Conservation (phyloP, 2,113 vertebrate species). For the Mystacornis crossleyi region DNA sequence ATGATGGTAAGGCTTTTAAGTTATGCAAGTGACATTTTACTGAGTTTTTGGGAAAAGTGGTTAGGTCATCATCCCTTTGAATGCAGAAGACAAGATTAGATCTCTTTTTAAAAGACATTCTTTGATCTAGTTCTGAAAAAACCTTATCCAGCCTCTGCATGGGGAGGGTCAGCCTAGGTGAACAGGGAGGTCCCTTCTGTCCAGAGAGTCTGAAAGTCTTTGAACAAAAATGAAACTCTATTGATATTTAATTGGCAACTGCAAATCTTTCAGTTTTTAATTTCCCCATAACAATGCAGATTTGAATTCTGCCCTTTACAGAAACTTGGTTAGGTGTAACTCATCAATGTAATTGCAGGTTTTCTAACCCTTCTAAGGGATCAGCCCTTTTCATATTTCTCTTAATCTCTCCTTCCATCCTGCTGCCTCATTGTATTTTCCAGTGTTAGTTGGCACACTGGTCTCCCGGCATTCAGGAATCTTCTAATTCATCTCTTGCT, state of each 20-base stretch:
- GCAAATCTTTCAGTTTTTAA: background rate
- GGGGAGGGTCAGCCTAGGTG: background rate
- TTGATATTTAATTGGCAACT: background rate
- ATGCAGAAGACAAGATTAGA: background rate
- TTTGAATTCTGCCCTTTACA: background rate
- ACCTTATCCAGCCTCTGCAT: background rate
- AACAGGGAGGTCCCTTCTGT: background rate
- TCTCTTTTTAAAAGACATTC: background rate
- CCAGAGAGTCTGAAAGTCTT: background rate
- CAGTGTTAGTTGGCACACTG: background rate
- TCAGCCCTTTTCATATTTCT: background rate
- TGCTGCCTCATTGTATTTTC: background rate
- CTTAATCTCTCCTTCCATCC: background rate
- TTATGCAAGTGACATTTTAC: slow-evolving; percentile 5
- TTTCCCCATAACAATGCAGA: background rate
- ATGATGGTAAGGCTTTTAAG: background rate
- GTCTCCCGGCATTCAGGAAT: background rate
- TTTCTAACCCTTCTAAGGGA: background rate
- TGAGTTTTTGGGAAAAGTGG: background rate
- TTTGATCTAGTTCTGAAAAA: slow-evolving; percentile 22
- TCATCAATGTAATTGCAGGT: background rate
- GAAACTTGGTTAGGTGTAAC: background rate
- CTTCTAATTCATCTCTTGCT: background rate
- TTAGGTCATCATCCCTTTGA: slow-evolving; percentile 1
- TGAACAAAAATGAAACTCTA: background rate